Evolutionary conservation across 2,797 vertebrate species (phyloP).

Genomic region (Gila robusta): DNA sequence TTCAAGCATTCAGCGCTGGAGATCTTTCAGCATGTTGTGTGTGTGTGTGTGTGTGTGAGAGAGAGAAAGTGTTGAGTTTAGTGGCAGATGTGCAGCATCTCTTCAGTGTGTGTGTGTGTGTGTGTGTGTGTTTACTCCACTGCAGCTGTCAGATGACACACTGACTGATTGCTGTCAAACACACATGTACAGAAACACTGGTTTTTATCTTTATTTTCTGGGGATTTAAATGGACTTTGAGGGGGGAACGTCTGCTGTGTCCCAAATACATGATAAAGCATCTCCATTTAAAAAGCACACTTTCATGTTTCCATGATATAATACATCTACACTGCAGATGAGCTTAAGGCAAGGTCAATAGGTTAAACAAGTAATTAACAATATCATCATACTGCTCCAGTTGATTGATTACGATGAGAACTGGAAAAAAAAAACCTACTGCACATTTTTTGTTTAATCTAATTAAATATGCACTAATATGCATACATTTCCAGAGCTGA

Average conservation of each 20-base stretch:
- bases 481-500: neutral
- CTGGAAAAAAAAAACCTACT: neutral
- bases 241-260: neutral
- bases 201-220: neutral
- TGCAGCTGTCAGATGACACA: neutral
- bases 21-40: neutral
- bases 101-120: too few species aligned
- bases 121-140: slow-evolving; percentile 4
- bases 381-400: neutral
- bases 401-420: neutral
- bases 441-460: too few species aligned
- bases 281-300: neutral
- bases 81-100: too few species aligned
- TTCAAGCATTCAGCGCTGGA: neutral
- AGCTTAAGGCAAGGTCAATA: neutral
- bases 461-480: neutral
- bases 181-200: neutral
- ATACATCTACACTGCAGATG: neutral
- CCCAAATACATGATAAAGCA: slow-evolving; percentile 23
- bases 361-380: neutral
- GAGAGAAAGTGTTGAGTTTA: too few species aligned
- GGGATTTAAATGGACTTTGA: slow-evolving; percentile 20
- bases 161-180: neutral
- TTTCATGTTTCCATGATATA: neutral
- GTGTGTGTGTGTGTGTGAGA: neutral